Conservation (phyloP, 2,888 invertebrate species). For the Polylopha cassiicola region DNA sequence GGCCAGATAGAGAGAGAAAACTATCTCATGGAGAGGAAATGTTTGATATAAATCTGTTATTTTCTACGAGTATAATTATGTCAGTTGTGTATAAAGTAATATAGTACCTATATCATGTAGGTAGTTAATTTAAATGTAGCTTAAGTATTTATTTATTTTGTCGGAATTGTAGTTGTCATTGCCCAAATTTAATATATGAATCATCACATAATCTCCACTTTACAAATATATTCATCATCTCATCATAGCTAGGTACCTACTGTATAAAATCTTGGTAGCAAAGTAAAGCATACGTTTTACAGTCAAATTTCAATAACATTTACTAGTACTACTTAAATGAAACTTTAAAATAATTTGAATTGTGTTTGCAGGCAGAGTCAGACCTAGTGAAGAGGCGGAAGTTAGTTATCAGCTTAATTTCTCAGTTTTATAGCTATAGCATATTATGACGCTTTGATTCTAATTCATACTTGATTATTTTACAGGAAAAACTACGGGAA, state of each 20-base stretch:
- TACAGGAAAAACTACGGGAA: slow-evolving; percentile 42
- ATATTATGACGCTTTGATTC: neutral
- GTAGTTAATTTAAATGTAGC: too few species aligned
- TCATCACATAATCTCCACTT: too few species aligned
- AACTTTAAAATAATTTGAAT: slow-evolving; percentile 1
- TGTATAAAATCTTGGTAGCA: too few species aligned
- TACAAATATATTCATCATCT: too few species aligned
- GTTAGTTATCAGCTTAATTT: slow-evolving; percentile 46
- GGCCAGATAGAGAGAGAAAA: slow-evolving; percentile 56
- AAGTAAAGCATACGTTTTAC: too few species aligned
- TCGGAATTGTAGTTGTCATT: too few species aligned
- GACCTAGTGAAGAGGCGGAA: slow-evolving; percentile 47
- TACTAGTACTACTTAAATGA: slow-evolving; percentile 1
- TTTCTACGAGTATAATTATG: slow-evolving; percentile 18
- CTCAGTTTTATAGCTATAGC: neutral
- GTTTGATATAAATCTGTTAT: too few species aligned
- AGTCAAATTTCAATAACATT: too few species aligned
- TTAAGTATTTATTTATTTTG: too few species aligned
- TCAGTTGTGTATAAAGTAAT: neutral
- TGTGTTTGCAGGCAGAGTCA: slow-evolving; percentile 47
- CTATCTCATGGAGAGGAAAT: slow-evolving; percentile 54
- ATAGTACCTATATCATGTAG: too few species aligned
- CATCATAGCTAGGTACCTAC: too few species aligned
- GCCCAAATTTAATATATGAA: too few species aligned
- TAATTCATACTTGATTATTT: slow-evolving; percentile 19